These are phyloP conservation scores for Anarrhichthys ocellatus DNA, from an alignment of 2,113 vertebrate species.

Conservation along the genomic window DNA sequence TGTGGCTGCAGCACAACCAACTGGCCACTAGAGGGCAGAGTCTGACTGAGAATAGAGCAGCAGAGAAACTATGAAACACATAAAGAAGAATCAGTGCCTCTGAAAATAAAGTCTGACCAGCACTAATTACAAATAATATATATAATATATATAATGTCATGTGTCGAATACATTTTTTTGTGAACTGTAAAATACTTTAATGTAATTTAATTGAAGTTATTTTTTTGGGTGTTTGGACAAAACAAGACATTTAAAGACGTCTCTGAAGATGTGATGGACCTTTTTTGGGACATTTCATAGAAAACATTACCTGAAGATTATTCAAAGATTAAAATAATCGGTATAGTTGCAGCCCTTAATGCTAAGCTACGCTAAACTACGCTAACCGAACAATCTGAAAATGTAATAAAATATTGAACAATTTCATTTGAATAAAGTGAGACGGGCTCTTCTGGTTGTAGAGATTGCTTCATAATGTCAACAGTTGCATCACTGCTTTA, in stretches of 20 bases:
- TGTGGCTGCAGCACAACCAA: neutral
- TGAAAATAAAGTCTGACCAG: neutral
- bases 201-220: too few species aligned
- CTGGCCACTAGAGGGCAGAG: constrained; percentile 29
- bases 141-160: neutral
- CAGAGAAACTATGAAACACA: neutral
- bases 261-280: too few species aligned
- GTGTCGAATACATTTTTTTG: neutral
- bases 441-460: neutral
- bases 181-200: neutral
- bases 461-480: constrained; percentile 6
- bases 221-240: too few species aligned
- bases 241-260: too few species aligned
- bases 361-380: constrained; percentile 9
- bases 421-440: neutral
- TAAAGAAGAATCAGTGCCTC: neutral
- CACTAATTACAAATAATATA: neutral
- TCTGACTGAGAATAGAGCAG: neutral
- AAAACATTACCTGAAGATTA: neutral
- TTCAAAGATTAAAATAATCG: neutral
- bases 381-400: neutral
- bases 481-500: constrained; percentile 10
- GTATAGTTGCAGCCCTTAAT: neutral
- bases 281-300: neutral
- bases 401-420: neutral